Evolutionary conservation across 2,113 vertebrate genomes (phyloP).

Genomic region (Tachysurus vachellii): DNA sequence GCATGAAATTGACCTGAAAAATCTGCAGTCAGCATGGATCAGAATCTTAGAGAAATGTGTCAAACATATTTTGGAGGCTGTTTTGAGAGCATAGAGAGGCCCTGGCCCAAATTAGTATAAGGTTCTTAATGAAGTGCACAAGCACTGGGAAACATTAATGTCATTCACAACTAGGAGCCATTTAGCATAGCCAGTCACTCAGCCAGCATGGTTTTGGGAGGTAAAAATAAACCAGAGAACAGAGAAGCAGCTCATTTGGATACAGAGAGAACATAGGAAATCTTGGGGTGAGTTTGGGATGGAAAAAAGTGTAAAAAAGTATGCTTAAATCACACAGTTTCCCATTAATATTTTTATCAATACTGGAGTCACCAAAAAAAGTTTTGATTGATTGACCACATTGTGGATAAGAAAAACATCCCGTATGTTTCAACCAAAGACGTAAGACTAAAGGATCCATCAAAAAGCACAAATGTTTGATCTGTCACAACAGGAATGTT

Average conservation of each 20-base stretch:
- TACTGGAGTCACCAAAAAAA: neutral
- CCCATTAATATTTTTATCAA: neutral
- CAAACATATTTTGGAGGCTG: too few relatives aligned
- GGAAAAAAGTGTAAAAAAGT: neutral
- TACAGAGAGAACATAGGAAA: neutral
- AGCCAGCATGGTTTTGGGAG: neutral
- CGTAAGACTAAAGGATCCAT: neutral
- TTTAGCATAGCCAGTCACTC: neutral
- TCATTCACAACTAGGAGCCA: neutral
- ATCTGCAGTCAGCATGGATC: too few relatives aligned
- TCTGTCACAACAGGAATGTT: neutral
- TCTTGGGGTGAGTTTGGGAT: neutral
- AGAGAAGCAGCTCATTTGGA: neutral
- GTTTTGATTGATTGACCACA: neutral
- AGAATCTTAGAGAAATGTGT: too few relatives aligned
- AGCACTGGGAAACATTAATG: neutral
- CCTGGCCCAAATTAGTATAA: too few relatives aligned
- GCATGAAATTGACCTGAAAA: too few relatives aligned
- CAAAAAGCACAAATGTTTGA: slow-evolving; percentile 17
- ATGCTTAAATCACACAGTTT: neutral
- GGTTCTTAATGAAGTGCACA: neutral
- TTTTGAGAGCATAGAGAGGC: too few relatives aligned
- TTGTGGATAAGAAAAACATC: neutral
- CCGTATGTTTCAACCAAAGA: neutral
- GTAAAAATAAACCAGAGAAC: neutral